Evolutionary conservation across 2,888 invertebrate genomes (phyloP), one percentile per base, ranked within the genome.

Genomic region (Drosophila helvetica): DNA sequence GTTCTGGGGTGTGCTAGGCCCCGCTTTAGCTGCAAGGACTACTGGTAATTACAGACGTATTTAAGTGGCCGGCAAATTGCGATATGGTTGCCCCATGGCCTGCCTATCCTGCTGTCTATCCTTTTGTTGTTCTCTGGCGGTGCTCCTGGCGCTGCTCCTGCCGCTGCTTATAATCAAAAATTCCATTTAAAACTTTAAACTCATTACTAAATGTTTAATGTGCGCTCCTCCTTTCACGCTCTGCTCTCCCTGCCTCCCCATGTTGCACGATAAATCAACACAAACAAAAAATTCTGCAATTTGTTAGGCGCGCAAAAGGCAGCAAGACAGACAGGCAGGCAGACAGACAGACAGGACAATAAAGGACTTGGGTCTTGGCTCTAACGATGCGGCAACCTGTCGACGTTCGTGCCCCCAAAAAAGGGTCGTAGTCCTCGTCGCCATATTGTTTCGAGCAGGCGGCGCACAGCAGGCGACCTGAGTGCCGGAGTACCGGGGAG

Each of bases 151-250:
- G 6, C 25, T 7, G 25, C 25, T 25, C 3, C 22, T 25, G 25
- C 33, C 15, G 18, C 25, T 17, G 57, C 65, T 60, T 68, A 61
- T 75, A 81, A 87, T 84, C 85, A 87, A 84, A 87, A 79, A 84
- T 84, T 86, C 83, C 79, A 84, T 84, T 84, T 86, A 75, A 84
- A 86, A 84, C 87, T 85, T 85, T 85, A 86, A 85, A 87, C 87
- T 87, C 83, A 86, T 84, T 84, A 85, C 87, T 78, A 78, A 84
- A 84, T 87, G 85, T 87, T 86, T 83, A 86, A 86, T 83, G 85
- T 71, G 70, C 68, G 74, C 81, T 75, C 81, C 79, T 77, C 81
- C 63, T 79, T 83, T 68, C 51, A 58, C 38, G 64, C 47, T 54
- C n/a, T n/a, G n/a, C n/a, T n/a, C n/a, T n/a, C n/a, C n/a, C n/a